Percentiles rank a stretch among this genome's conserved stretches.
phyloP scores from a whole-genome alignment of 2,113 vertebrate genomes.

The Ammodytes marinus region DNA sequence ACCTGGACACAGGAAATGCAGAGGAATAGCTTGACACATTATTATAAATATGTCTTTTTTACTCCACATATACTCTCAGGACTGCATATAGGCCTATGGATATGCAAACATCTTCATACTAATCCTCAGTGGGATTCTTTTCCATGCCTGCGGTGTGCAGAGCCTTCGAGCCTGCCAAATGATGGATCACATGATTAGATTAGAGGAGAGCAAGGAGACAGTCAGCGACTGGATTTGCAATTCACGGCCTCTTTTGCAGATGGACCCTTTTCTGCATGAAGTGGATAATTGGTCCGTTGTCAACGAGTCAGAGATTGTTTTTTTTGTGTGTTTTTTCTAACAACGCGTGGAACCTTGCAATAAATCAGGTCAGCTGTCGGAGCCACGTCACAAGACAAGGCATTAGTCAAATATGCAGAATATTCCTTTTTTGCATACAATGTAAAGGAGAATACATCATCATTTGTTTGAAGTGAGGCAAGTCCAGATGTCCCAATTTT shows the following conservation, averaged over 20 bases:
- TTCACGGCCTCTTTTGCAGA: conserved; percentile 70
- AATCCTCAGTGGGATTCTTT: conserved; percentile 68
- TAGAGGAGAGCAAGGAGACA: conserved; percentile 60
- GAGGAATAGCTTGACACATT: neutral
- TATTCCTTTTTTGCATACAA: conserved; percentile 56
- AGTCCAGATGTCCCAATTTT: conserved; percentile 45
- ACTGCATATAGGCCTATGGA: conserved; percentile 19
- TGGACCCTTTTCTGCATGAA: conserved; percentile 71
- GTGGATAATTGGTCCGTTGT: conserved; percentile 79
- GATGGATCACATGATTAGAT: conserved; percentile 83
- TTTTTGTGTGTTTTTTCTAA: conserved; percentile 55
- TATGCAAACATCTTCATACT: conserved; percentile 75
- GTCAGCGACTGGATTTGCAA: conserved; percentile 76
- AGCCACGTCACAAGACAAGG: conserved; percentile 67
- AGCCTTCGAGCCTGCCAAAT: conserved; percentile 63
- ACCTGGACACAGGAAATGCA: neutral
- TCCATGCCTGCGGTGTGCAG: conserved; percentile 42
- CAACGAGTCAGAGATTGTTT: conserved; percentile 70
- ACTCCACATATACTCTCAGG: conserved; percentile 22
- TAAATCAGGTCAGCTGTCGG: conserved; percentile 78
- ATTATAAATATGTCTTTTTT: conserved; percentile 20
- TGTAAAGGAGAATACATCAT: conserved; percentile 63
- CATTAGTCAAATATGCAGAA: conserved; percentile 73
- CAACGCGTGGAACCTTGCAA: conserved; percentile 71
- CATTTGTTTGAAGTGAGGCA: conserved; percentile 41